Conservation (phyloP, 1,140 invertebrate species). For the Cydia fagiglandana region DNA sequence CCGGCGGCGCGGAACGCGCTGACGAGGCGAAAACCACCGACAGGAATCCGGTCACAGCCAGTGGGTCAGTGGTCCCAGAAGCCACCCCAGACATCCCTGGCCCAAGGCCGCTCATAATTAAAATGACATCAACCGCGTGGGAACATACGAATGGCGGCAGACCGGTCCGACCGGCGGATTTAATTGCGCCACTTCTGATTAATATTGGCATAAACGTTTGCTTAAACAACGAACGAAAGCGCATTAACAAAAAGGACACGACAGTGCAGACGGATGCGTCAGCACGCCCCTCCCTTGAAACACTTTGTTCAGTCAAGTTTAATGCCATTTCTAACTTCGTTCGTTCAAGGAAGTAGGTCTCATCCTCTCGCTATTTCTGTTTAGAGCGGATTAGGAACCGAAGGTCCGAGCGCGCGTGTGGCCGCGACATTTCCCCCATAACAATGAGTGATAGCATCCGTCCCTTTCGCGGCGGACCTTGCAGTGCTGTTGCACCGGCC, state of each 20-base stretch:
- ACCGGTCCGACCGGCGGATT: slow-evolving; percentile 63
- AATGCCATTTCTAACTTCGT: neutral
- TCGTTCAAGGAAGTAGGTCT: slow-evolving; percentile 67
- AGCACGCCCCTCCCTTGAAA: slow-evolving; percentile 46
- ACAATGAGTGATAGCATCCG: slow-evolving; percentile 76
- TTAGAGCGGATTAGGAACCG: slow-evolving; percentile 61
- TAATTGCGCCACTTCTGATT: slow-evolving; percentile 63
- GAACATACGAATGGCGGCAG: slow-evolving; percentile 66
- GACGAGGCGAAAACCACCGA: slow-evolving; percentile 58
- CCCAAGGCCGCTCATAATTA: slow-evolving; percentile 67
- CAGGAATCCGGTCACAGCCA: slow-evolving; percentile 57
- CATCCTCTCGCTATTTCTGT: slow-evolving; percentile 60
- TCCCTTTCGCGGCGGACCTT: slow-evolving; percentile 70
- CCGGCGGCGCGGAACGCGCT: slow-evolving; percentile 44
- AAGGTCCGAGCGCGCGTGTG: slow-evolving; percentile 62
- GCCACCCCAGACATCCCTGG: slow-evolving; percentile 52
- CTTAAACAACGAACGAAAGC: slow-evolving; percentile 69
- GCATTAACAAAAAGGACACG: slow-evolving; percentile 61
- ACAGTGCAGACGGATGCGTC: slow-evolving; percentile 67
- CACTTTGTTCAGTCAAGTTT: slow-evolving; percentile 15
- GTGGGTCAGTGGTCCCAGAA: slow-evolving; percentile 63
- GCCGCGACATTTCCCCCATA: slow-evolving; percentile 72
- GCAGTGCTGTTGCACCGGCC: slow-evolving; percentile 67
- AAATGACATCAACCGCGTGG: slow-evolving; percentile 75
- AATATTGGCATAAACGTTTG: slow-evolving; percentile 62